Conservation (phyloP, 1,140 invertebrate genomes). For the Drosophila mauritiana region DNA sequence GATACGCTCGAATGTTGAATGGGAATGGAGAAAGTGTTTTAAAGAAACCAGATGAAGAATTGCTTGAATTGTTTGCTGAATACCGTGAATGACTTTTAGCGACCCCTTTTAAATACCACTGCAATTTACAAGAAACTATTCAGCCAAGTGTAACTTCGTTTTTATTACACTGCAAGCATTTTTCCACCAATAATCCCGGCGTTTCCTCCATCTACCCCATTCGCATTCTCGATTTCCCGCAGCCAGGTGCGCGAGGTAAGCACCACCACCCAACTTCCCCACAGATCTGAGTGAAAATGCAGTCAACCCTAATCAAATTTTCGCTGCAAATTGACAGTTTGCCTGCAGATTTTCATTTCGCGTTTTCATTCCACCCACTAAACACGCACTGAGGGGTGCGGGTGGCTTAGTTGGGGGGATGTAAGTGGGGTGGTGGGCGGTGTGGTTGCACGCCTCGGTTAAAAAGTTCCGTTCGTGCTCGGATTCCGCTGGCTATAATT, state of each 20-base stretch:
- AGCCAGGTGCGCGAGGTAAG: conserved; percentile 13
- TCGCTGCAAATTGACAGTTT: conserved; percentile 60
- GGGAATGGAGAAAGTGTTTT: neutral
- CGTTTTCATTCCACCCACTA: conserved; percentile 54
- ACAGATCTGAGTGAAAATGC: conserved; percentile 40
- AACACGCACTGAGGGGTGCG: conserved; percentile 27
- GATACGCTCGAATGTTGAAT: neutral
- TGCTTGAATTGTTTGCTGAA: neutral
- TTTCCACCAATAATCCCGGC: conserved; percentile 22
- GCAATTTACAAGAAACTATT: conserved; percentile 2
- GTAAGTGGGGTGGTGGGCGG: neutral
- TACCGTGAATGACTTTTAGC: neutral
- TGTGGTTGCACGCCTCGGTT: conserved; percentile 39
- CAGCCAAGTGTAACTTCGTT: conserved; percentile 3
- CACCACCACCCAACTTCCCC: neutral
- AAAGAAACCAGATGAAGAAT: neutral
- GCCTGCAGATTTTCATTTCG: conserved; percentile 65
- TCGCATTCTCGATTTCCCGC: conserved; percentile 44
- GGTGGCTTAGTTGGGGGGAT: neutral
- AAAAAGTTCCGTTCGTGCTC: conserved; percentile 50
- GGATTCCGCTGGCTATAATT: conserved; percentile 19
- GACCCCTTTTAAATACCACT: neutral
- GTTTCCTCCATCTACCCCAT: neutral
- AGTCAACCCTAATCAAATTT: conserved; percentile 71
- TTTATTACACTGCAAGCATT: conserved; percentile 15